phyloP scores from a whole-genome alignment of 2,113 vertebrate genomes.

The Nesoenas mayeri region DNA sequence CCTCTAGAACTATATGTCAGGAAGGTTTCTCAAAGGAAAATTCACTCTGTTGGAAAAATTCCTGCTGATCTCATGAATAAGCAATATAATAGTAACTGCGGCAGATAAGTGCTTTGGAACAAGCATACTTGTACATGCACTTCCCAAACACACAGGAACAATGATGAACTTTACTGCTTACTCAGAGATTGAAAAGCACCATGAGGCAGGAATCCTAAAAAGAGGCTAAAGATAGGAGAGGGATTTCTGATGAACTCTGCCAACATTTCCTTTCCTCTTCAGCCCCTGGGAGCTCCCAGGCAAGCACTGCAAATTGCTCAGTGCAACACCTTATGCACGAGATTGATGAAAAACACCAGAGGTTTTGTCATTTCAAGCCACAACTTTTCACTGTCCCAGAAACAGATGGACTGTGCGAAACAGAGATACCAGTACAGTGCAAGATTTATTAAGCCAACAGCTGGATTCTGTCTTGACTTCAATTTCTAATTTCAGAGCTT shows the following conservation, averaged over 20 bases:
- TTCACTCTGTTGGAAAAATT: not conserved
- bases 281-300: not conserved
- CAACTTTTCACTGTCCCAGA: not conserved
- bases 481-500: not conserved
- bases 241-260: not conserved
- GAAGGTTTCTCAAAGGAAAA: not conserved
- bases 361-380: not conserved
- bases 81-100: not conserved
- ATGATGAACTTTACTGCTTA: not conserved
- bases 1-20: not conserved
- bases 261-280: not conserved
- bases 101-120: not conserved
- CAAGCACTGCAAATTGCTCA: not conserved
- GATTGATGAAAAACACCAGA: not conserved
- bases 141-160: not conserved
- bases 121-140: not conserved
- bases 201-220: not conserved
- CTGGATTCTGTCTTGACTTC: not conserved
- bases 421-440: not conserved
- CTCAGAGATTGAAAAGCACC: not conserved
- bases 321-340: not conserved
- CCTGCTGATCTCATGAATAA: not conserved
- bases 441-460: not conserved
- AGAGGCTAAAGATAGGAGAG: not conserved
- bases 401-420: not conserved